Evolutionary conservation across 1,140 invertebrate genomes (phyloP), one percentile per base, ranked within the genome.

Genomic region (Drosophila funebris): DNA sequence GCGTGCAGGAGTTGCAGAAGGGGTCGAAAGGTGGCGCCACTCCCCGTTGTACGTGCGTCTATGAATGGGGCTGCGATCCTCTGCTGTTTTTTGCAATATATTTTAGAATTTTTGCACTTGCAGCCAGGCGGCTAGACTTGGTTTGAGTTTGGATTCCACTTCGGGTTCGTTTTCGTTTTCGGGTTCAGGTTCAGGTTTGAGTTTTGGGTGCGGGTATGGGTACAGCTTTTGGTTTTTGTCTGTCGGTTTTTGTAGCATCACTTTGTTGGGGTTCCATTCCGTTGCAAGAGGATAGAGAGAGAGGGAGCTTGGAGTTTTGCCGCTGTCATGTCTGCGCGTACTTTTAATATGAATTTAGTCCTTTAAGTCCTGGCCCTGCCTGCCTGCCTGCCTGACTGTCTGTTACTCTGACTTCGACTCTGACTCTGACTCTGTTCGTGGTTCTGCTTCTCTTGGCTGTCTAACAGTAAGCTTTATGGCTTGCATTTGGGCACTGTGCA

Each of bases 301-400:
- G 20, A 14, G 24, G 18, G 8, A 11, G 13, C 9, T 18, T 72
- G 53, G 52, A 50, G 41, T 63, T 73, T 69, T 50, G 57, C 75
- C 62, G 66, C 63, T 83, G 83, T 88, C 83, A 78, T 88, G 78
- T 87, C 78, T 68, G 83, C 78, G 72, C 83, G 78, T 76, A 82
- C 83, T 87, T 87, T 87, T 87, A 87, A 87, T 87, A 87, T 88
- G 82, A 87, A 88, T 87, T 87, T 88, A 87, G 82, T 87, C 78
- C 83, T 88, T 87, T 88, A 83, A 87, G 82, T 88, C 82, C 48
- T 13, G 4, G 36, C 44, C 37, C 41, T 33, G 29, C 4, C 50
- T 50, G 36, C 14, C 67, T 76, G 66, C 33, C 69, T 67, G 53
- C 24, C 57, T 53, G 63, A n/a, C 54, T 52, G 56, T 53, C 43